Percentiles rank a stretch among this genome's conserved stretches.
phyloP scores from a whole-genome alignment of 2,888 invertebrate species.

The Aphodius granarius region DNA sequence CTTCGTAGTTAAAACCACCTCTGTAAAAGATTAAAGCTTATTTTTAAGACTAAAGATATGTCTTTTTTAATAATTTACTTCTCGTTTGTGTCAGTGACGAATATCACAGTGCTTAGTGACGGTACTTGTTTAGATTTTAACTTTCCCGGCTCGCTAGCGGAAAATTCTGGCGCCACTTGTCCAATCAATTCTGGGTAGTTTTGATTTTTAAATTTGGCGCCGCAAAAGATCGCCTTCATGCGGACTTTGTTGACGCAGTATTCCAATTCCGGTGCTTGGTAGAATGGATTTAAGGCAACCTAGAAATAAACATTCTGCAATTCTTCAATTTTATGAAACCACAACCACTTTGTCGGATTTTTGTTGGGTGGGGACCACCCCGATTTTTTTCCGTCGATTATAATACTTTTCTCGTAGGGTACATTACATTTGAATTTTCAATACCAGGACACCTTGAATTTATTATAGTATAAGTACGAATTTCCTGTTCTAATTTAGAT shows the following conservation, averaged over 20 bases:
- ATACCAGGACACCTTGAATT: too few relatives aligned
- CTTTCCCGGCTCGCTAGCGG: constrained; percentile 52
- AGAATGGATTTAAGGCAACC: constrained; percentile 79
- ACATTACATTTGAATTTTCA: too few relatives aligned
- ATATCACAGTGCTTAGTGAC: constrained; percentile 59
- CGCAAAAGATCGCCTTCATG: constrained; percentile 67
- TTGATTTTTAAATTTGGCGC: constrained; percentile 64
- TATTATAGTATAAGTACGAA: too few relatives aligned
- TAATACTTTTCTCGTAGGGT: too few relatives aligned
- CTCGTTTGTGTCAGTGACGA: constrained; percentile 57
- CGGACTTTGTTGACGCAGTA: constrained; percentile 73
- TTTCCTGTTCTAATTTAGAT: too few relatives aligned
- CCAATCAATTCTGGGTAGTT: constrained; percentile 69
- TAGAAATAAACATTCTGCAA: constrained; percentile 51
- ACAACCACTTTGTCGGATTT: too few relatives aligned
- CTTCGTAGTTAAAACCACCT: constrained; percentile 52
- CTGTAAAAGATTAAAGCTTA: constrained; percentile 46
- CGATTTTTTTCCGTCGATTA: too few relatives aligned
- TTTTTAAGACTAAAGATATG: not conserved
- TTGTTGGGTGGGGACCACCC: too few relatives aligned
- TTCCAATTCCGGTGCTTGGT: constrained; percentile 68
- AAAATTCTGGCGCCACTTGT: constrained; percentile 62
- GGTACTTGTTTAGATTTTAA: constrained; percentile 53
- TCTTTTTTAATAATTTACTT: constrained; percentile 53
- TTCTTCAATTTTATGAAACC: too few relatives aligned